Evolutionary conservation across 2,113 vertebrate species (phyloP).

Genomic region (Phoxinus phoxinus): DNA sequence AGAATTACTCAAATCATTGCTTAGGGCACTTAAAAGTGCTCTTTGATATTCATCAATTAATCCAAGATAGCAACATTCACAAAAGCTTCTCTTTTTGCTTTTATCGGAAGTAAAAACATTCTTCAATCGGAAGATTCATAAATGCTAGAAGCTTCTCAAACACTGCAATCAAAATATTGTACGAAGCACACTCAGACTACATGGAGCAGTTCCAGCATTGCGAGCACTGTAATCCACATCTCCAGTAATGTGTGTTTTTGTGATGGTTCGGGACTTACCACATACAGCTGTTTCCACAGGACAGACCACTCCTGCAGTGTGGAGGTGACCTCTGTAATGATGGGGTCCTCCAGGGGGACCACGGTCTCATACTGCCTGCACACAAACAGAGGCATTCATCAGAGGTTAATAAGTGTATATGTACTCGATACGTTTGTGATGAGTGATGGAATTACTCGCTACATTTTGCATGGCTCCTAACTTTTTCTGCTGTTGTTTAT

Average conservation of each 20-base stretch:
- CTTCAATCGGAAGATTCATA: no score
- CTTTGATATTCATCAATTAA: constrained; percentile 23
- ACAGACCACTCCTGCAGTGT: constrained; percentile 95
- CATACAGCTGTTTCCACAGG: constrained; percentile 97
- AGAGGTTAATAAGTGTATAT: neutral
- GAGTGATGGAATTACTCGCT: no score
- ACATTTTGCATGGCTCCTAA: no score
- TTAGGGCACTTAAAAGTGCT: constrained; percentile 2
- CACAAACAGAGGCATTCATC: neutral
- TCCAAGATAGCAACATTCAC: neutral
- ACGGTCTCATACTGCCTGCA: constrained; percentile 91
- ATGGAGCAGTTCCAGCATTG: neutral
- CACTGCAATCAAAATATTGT: neutral
- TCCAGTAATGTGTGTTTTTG: neutral
- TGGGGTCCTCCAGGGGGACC: constrained; percentile 90
- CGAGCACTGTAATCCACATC: neutral
- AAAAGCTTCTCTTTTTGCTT: neutral
- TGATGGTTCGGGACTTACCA: constrained; percentile 79
- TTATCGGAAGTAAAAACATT: neutral
- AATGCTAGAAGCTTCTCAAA: neutral
- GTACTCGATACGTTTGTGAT: no score
- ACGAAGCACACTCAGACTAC: neutral
- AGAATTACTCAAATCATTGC: constrained; percentile 41
- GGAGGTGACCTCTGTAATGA: constrained; percentile 91
- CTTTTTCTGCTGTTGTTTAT: no score